These are phyloP conservation scores for Trichomycterus rosablanca DNA, from an alignment of 2,113 vertebrate species.

Conservation along the genomic window DNA sequence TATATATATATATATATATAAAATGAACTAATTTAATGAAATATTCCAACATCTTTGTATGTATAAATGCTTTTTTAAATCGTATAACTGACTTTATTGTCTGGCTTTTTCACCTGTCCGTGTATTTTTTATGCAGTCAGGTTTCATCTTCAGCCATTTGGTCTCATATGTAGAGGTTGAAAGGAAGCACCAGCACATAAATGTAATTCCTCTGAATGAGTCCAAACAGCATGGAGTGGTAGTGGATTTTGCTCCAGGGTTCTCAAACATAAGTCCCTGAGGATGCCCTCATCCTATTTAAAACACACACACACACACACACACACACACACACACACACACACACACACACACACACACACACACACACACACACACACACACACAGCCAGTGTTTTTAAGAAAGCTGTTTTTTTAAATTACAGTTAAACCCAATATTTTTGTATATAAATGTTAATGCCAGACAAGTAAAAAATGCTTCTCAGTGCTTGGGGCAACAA, in stretches of 20 bases:
- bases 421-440: too few relatives aligned
- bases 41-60: too few relatives aligned
- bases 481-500: too few relatives aligned
- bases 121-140: too few relatives aligned
- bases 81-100: too few relatives aligned
- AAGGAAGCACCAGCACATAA: constrained; percentile 26
- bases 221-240: constrained; percentile 26
- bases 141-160: neutral
- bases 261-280: constrained; percentile 33
- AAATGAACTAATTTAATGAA: too few relatives aligned
- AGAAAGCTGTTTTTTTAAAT: too few relatives aligned
- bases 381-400: neutral
- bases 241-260: constrained; percentile 35
- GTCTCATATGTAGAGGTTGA: constrained; percentile 10
- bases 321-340: constrained; percentile 23
- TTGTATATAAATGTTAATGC: too few relatives aligned
- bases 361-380: constrained; percentile 11
- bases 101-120: neutral
- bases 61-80: too few relatives aligned
- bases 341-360: constrained; percentile 6
- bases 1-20: too few relatives aligned
- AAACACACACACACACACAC: constrained; percentile 22
- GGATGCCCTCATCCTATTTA: constrained; percentile 28
- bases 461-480: too few relatives aligned
- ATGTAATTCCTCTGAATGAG: constrained; percentile 34